Evolutionary conservation across 2,797 vertebrate genomes (phyloP).

Genomic region (Poecilia velifera): DNA sequence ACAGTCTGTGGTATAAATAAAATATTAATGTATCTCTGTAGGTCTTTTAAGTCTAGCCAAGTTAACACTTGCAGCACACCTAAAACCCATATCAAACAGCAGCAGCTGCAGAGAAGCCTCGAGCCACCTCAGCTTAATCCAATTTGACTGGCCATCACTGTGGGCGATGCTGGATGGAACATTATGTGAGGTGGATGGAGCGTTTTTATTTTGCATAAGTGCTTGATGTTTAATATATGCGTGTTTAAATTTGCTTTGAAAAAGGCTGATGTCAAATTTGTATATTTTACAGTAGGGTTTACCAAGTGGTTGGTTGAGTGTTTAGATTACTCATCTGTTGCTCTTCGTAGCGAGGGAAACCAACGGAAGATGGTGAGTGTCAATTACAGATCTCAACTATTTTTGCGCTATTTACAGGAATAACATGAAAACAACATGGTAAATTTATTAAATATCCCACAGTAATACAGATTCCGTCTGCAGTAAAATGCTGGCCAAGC

Average conservation of each 20-base stretch:
- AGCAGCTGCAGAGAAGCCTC: slow-evolving; percentile 82
- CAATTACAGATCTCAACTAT: background rate
- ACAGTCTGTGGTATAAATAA: slow-evolving; percentile 62
- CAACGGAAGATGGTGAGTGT: slow-evolving; percentile 4
- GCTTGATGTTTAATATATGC: slow-evolving; percentile 71
- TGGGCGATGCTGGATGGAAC: slow-evolving; percentile 80
- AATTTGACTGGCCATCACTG: slow-evolving; percentile 86
- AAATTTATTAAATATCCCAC: slow-evolving; percentile 7
- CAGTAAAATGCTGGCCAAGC: slow-evolving; percentile 39
- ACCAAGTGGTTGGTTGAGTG: slow-evolving; percentile 24
- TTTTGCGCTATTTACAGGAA: slow-evolving; percentile 5
- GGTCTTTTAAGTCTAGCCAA: slow-evolving; percentile 81
- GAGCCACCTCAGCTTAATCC: slow-evolving; percentile 84
- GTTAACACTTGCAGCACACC: slow-evolving; percentile 81
- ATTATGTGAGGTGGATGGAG: slow-evolving; percentile 79
- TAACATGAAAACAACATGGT: background rate
- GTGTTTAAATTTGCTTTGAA: slow-evolving; percentile 65
- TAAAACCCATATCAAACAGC: slow-evolving; percentile 85
- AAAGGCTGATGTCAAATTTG: slow-evolving; percentile 62
- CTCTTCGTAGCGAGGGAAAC: slow-evolving; percentile 13
- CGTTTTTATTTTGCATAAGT: slow-evolving; percentile 79
- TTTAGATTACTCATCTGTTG: slow-evolving; percentile 48
- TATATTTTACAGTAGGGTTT: slow-evolving; percentile 43
- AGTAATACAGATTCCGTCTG: slow-evolving; percentile 23
- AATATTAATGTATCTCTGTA: slow-evolving; percentile 73